Base-by-base conservation (phyloP, 37 sponge, comb jelly and placozoan species). In the Aplysina aerophoba region DNA sequence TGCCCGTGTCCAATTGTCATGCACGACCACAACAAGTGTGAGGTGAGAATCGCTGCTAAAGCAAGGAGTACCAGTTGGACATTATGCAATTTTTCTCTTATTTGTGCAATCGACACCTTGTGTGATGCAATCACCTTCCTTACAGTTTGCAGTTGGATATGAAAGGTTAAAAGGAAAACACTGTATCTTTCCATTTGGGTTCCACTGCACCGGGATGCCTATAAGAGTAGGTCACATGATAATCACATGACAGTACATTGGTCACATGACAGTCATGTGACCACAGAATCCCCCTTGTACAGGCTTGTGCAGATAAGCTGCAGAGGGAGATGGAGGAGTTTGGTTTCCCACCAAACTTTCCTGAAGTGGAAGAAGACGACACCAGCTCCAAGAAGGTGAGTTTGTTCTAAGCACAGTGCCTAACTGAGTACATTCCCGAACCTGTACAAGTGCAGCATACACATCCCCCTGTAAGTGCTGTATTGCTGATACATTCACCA, bases 171-270 rank as follows among this genome's bases (percentile, higher is more conserved):
- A 96, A 68, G 99, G 99, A 33, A 99, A 97, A 69, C 81, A 90
- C 28, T 95, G 96, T 39, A 91, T 99, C n/a, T 99, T 97, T 79
- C 99, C 99, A 31, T 99, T 99, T 91, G 99, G 89, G 77, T 95
- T 93, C 63, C 99, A 99, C 87, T 99, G 99, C 59, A 99, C 99
- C 61, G 99, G 99, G 40, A 99, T 99, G 99, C 99, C 99, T 0
- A 99, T 99, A 39, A 97, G 89, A 90, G 96, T 96, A 15, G 1
- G 83, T 53, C 15, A 13, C 21, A 3, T 34, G 73, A 71, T 71
- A 15, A 4, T 28, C 36, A 33, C 6, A 5, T 34, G 33, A 20
- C 36, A 35, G 4, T 71, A 12, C 69, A 67, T 13, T 5, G 35
- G 22, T 28, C 61, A 33, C 61, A 31, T 33, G 30, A 30, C 36